A percentile compares a stretch with the other conserved stretches of the same genome.
Conservation (phyloP, 2,888 invertebrate species). For the Alentia gelatinosa region DNA sequence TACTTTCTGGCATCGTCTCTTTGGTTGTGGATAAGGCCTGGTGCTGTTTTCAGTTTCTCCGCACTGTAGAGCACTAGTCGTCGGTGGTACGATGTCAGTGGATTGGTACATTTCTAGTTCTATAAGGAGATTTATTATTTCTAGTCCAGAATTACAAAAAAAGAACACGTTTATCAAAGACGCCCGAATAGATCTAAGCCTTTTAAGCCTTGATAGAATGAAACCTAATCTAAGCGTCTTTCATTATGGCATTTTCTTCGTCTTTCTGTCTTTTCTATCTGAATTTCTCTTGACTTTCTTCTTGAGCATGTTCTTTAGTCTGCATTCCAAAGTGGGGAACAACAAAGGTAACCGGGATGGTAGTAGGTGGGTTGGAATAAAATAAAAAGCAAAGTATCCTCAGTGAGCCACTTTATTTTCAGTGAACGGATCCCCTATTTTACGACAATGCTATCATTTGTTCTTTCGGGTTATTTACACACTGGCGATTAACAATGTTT, state of each 20-base stretch:
- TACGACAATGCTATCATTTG: too few species aligned
- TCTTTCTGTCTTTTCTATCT: not conserved
- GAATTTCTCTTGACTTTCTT: not conserved
- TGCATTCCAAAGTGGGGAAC: not conserved
- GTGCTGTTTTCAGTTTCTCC: not conserved
- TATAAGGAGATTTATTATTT: not conserved
- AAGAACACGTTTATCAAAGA: not conserved
- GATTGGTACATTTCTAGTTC: not conserved
- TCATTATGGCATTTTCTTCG: not conserved
- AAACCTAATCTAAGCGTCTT: not conserved
- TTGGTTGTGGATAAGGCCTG: conserved; percentile 17
- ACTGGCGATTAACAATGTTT: too few species aligned
- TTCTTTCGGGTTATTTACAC: too few species aligned
- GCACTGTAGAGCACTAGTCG: not conserved
- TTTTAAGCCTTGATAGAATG: not conserved
- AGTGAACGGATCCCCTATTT: not conserved
- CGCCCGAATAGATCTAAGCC: not conserved
- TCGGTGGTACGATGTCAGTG: not conserved
- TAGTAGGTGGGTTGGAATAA: not conserved
- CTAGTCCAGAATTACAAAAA: not conserved
- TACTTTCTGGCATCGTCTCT: not conserved
- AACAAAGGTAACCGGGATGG: not conserved
- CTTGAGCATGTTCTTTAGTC: not conserved
- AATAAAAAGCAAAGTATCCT: too few species aligned
- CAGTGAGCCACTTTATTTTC: not conserved